phyloP scores from a whole-genome alignment of 2,113 vertebrate genomes.

The Pomatorhinus ruficollis region DNA sequence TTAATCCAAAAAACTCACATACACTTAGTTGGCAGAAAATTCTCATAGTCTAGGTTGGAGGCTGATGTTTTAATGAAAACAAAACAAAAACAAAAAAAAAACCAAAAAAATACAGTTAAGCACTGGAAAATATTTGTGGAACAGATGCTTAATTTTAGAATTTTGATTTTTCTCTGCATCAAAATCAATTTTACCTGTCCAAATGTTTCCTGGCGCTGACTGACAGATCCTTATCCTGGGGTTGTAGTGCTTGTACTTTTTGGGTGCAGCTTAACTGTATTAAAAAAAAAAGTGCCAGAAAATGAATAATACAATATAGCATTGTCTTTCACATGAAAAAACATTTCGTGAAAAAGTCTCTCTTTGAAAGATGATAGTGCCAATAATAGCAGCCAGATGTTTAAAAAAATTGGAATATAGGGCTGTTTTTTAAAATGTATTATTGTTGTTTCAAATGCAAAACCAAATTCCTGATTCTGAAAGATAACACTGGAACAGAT shows the following conservation, averaged over 20 bases:
- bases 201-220: neutral
- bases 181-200: neutral
- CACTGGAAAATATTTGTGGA: neutral
- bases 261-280: neutral
- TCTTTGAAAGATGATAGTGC: neutral
- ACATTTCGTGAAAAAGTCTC: neutral
- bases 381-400: neutral
- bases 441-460: neutral
- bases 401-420: neutral
- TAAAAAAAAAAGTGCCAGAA: neutral
- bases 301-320: neutral
- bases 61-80: neutral
- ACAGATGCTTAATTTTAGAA: neutral
- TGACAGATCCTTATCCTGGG: neutral
- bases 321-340: neutral
- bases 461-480: neutral
- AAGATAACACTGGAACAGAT: neutral
- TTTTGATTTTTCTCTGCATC: neutral
- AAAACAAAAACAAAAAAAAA: neutral
- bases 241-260: neutral
- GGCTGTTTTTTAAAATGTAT: neutral
- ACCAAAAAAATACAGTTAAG: neutral
- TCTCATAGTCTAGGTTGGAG: neutral
- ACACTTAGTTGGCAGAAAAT: neutral
- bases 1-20: conserved; percentile 33